These are phyloP conservation scores for Rhorus exstirpatorius DNA, from an alignment of 2,888 invertebrate genomes.

Conservation along the genomic window DNA sequence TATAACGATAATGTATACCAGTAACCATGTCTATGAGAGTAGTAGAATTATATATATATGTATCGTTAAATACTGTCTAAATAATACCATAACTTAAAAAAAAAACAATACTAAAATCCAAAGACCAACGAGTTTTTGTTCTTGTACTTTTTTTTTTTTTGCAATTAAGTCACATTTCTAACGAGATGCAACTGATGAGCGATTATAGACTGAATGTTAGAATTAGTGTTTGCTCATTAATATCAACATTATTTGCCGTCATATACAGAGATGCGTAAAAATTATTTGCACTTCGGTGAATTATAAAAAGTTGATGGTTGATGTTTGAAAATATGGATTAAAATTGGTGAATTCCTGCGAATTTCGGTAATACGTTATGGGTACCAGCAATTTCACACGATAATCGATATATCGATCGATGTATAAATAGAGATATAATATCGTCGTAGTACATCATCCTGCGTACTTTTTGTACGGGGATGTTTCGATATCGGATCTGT, in stretches of 20 bases:
- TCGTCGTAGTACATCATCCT: constrained; percentile 13
- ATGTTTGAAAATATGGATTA: constrained; percentile 10
- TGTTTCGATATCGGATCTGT: constrained; percentile 19
- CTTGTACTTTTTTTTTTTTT: neutral
- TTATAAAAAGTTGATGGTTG: constrained; percentile 24
- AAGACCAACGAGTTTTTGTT: constrained; percentile 3
- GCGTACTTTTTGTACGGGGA: constrained; percentile 1
- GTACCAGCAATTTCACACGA: constrained; percentile 25
- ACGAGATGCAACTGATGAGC: constrained; percentile 35
- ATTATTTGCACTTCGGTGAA: constrained; percentile 34
- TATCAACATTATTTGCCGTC: constrained; percentile 44
- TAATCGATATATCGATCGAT: constrained; percentile 19
- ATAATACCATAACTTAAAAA: constrained; percentile 25
- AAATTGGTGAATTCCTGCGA: constrained; percentile 8
- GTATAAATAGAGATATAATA: constrained; percentile 11
- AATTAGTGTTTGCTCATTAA: constrained; percentile 55
- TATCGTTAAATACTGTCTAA: constrained; percentile 34
- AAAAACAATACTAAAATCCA: constrained; percentile 38
- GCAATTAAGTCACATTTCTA: constrained; percentile 16
- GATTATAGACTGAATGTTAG: constrained; percentile 44
- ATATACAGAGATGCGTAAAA: neutral
- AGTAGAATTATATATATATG: constrained; percentile 1
- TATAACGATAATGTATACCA: constrained; percentile 63
- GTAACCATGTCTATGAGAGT: constrained; percentile 55
- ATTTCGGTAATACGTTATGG: constrained; percentile 18